Evolutionary conservation across 2,113 vertebrate species (phyloP).

Genomic region (Nettapus auritus): DNA sequence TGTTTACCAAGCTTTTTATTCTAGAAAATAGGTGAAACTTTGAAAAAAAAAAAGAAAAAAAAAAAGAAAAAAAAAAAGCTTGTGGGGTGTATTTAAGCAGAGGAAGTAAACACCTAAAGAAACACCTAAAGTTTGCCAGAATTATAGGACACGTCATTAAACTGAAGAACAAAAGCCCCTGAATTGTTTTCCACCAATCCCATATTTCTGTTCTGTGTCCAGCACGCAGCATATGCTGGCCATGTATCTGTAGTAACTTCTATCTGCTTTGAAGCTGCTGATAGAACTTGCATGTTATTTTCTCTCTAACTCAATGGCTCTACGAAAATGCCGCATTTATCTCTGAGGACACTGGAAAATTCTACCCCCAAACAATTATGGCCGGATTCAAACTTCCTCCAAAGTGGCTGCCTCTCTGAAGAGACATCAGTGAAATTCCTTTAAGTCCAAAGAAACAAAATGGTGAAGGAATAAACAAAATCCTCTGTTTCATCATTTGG

Average conservation of each 20-base stretch:
- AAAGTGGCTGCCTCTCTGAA: background rate
- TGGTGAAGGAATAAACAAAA: constrained; percentile 43
- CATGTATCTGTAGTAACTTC: background rate
- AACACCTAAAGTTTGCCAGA: background rate
- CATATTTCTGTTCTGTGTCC: background rate
- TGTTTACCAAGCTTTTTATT: background rate
- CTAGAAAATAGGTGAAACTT: background rate
- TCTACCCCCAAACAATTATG: background rate
- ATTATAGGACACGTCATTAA: background rate
- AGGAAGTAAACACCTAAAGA: no score
- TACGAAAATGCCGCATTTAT: background rate
- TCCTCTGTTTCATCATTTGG: background rate
- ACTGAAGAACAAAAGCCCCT: background rate
- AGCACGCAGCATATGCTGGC: background rate
- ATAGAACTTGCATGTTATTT: background rate
- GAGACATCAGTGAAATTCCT: background rate
- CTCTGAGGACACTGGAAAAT: background rate
- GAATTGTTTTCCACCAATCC: background rate
- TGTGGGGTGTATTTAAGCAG: background rate
- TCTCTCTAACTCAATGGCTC: background rate
- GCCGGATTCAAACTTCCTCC: background rate
- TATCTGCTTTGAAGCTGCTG: background rate
- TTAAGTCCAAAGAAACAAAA: constrained; percentile 23
- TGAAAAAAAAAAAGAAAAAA: background rate
- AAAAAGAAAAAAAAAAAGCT: background rate